Evolutionary conservation across 1,140 invertebrate species (phyloP).

Genomic region (Acyrthosiphon pisum): DNA sequence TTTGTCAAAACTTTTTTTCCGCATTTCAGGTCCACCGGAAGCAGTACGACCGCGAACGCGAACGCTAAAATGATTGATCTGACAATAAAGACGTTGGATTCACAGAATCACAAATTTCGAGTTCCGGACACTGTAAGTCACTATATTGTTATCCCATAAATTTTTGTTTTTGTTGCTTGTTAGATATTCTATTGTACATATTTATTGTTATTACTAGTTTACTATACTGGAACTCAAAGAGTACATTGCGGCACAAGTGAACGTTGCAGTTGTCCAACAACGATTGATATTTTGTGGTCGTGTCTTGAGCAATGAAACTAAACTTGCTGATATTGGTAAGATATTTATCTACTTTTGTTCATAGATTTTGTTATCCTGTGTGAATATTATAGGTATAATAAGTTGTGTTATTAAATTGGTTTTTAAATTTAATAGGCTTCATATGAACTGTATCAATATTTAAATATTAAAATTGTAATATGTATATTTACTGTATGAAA

Average conservation of each 20-base stretch:
- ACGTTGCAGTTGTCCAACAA: constrained; percentile 81
- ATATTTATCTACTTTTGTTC: constrained; percentile 37
- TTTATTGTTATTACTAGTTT: constrained; percentile 69
- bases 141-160: background rate
- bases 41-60: background rate
- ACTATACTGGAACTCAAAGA: constrained; percentile 89
- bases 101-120: constrained; percentile 84
- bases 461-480: no score
- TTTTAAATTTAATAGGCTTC: no score
- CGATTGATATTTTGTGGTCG: constrained; percentile 91
- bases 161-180: background rate
- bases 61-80: constrained; percentile 76
- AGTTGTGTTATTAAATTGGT: no score
- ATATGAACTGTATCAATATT: no score
- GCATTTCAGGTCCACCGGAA: background rate
- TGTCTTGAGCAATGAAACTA: constrained; percentile 90
- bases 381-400: background rate
- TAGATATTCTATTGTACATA: constrained; percentile 21
- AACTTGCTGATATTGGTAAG: constrained; percentile 85
- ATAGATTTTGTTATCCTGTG: background rate
- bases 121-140: constrained; percentile 86
- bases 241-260: constrained; percentile 77
- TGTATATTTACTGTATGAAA: no score
- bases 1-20: background rate
- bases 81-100: constrained; percentile 92